A percentile compares a stretch with the other conserved stretches of the same genome.
Conservation (phyloP, 37 sponge, comb jelly and placozoan species). For the Bolinopsis microptera region DNA sequence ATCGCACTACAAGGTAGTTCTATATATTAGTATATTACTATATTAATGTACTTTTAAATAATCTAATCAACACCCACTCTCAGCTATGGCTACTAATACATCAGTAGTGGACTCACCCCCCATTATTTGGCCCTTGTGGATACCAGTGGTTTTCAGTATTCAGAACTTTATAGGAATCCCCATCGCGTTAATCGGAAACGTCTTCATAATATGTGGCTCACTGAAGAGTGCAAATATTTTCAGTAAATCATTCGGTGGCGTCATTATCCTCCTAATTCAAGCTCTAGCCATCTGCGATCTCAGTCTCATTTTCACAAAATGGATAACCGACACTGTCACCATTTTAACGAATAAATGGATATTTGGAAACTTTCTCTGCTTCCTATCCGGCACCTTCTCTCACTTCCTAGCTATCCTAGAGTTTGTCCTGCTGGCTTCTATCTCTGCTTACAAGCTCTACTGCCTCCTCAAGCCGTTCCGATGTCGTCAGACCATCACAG, state of each 20-base stretch:
- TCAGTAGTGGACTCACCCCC: no score
- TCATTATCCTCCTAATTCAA: background rate
- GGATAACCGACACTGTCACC: background rate
- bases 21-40: no score
- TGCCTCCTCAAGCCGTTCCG: background rate
- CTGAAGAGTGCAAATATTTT: background rate
- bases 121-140: background rate
- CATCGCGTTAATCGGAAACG: background rate
- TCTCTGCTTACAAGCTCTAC: background rate
- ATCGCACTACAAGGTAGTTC: no score
- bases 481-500: background rate
- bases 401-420: conserved; percentile 29
- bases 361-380: background rate
- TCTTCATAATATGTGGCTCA: background rate
- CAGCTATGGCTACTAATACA: no score
- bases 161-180: background rate
- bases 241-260: background rate
- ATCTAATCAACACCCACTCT: no score
- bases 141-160: background rate
- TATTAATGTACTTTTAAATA: no score
- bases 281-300: background rate
- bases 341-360: background rate
- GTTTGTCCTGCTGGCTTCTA: conserved; percentile 4
- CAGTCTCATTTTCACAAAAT: conserved; percentile 1
- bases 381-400: background rate